Evolutionary conservation across 2,888 invertebrate genomes (phyloP).

Genomic region (Hypercompe scribonia): DNA sequence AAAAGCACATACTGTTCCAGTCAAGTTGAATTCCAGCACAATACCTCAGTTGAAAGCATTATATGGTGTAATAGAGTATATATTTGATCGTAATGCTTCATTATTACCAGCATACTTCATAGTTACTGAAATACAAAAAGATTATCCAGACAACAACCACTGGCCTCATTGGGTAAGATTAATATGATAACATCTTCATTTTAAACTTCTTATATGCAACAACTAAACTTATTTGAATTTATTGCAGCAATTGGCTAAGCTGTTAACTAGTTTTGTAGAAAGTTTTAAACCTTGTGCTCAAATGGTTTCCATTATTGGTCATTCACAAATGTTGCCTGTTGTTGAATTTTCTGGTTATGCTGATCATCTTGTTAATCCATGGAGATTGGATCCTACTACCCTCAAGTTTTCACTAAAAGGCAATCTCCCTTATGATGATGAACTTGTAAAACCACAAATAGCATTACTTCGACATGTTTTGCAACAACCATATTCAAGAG

Average conservation of each 20-base stretch:
- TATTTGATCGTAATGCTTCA: constrained; percentile 97
- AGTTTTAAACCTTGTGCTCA: constrained; percentile 97
- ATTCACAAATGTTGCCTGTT: constrained; percentile 96
- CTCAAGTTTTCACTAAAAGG: constrained; percentile 88
- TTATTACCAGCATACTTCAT: constrained; percentile 97
- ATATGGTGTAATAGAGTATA: constrained; percentile 93
- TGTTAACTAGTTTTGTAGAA: constrained; percentile 95
- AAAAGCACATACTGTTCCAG: constrained; percentile 93
- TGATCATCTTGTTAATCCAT: constrained; percentile 95
- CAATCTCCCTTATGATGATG: constrained; percentile 95
- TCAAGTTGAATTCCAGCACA: constrained; percentile 91
- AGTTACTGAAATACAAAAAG: constrained; percentile 97
- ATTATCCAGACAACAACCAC: constrained; percentile 91
- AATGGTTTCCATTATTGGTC: constrained; percentile 97
- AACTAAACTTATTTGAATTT: constrained; percentile 23
- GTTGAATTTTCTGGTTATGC: constrained; percentile 97
- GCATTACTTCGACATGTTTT: constrained; percentile 95
- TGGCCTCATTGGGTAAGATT: constrained; percentile 96
- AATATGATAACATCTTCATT: not conserved
- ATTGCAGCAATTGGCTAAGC: constrained; percentile 92
- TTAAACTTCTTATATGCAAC: not conserved
- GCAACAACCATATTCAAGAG: constrained; percentile 97
- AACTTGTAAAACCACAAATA: constrained; percentile 95
- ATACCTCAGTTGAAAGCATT: constrained; percentile 94
- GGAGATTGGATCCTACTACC: constrained; percentile 96